Evolutionary conservation across 2,113 vertebrate species (phyloP).

Genomic region (Myrmophylax atrothorax): DNA sequence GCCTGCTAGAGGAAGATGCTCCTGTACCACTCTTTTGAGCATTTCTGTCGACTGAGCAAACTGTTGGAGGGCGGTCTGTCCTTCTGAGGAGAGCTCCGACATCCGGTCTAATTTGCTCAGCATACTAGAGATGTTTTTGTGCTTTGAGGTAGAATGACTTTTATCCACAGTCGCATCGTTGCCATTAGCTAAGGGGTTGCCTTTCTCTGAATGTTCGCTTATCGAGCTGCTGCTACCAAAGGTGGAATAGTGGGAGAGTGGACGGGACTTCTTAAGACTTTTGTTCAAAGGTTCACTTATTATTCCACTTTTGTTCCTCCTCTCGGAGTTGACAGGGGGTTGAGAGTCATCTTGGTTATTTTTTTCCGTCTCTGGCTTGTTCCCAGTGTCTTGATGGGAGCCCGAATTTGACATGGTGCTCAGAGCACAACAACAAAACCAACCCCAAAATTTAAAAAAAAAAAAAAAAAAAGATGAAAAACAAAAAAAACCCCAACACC

Average conservation of each 20-base stretch:
- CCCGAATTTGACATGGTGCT: conserved; percentile 89
- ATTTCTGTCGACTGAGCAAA: conserved; percentile 96
- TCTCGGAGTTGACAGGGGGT: conserved; percentile 81
- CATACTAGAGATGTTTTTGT: conserved; percentile 84
- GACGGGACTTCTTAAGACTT: conserved; percentile 95
- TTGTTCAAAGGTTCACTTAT: conserved; percentile 97
- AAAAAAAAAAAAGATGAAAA: not conserved
- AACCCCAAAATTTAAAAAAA: not conserved
- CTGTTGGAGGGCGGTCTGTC: conserved; percentile 96
- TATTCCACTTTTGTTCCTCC: conserved; percentile 95
- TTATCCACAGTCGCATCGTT: conserved; percentile 81
- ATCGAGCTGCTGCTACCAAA: conserved; percentile 84
- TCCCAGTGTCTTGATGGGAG: conserved; percentile 85
- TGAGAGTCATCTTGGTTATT: conserved; percentile 80
- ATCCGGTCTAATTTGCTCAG: conserved; percentile 92
- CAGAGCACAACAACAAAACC: not conserved
- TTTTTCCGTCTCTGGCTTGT: conserved; percentile 85
- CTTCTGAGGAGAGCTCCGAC: conserved; percentile 91
- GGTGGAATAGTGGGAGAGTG: conserved; percentile 93
- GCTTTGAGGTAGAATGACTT: conserved; percentile 87
- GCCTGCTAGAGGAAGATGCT: conserved; percentile 92
- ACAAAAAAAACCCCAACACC: not conserved
- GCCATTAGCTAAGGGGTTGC: conserved; percentile 76
- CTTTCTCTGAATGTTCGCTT: conserved; percentile 88
- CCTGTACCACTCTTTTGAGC: conserved; percentile 95